Conservation (phyloP, 2,797 vertebrate species). For the Lindbergichthys nudifrons region DNA sequence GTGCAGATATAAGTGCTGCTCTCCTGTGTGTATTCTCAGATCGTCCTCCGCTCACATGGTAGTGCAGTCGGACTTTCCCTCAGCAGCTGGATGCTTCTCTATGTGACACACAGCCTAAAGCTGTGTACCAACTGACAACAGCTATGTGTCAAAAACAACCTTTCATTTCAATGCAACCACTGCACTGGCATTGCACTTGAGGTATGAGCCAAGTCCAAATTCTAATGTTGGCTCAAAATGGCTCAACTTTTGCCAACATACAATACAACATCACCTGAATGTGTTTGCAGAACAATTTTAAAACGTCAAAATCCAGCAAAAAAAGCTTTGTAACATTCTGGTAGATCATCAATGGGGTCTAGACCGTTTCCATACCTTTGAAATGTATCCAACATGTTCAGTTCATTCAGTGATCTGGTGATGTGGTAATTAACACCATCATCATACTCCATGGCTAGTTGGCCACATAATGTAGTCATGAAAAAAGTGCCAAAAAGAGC, state of each 20-base stretch:
- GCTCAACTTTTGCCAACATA: not conserved
- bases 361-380: not conserved
- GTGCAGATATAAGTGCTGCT: constrained; percentile 20
- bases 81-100: constrained; percentile 4
- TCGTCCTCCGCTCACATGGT: not conserved
- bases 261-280: not conserved
- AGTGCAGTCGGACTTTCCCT: constrained; percentile 34
- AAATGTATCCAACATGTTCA: not conserved
- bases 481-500: not conserved
- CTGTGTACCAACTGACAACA: constrained; percentile 13
- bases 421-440: not conserved
- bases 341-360: not conserved
- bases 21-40: constrained; percentile 16
- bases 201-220: not conserved
- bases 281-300: not conserved
- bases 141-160: constrained; percentile 2
- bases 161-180: not conserved
- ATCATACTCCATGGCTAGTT: not conserved
- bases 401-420: constrained; percentile 1
- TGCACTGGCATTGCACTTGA: not conserved
- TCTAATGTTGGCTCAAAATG: not conserved
- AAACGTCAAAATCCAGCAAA: not conserved
- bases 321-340: not conserved
- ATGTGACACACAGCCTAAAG: constrained; percentile 8
- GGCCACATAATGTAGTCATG: not conserved